A percentile compares a stretch with the other conserved stretches of the same genome.
phyloP scores from a whole-genome alignment of 2,888 invertebrate species.

The Ligdia adustata region DNA sequence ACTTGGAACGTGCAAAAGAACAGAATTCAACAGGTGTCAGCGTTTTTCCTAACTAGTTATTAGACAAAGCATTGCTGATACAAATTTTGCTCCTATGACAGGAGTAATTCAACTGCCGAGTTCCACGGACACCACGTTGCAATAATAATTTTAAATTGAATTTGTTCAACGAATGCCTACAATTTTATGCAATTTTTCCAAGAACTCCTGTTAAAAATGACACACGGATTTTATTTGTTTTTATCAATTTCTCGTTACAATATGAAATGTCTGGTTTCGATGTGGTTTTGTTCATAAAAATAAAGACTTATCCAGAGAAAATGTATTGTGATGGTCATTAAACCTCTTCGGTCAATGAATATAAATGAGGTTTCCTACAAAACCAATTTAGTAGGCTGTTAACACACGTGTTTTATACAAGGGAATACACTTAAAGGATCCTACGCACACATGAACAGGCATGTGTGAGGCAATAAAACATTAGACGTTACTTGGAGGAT shows the following conservation, averaged over 20 bases:
- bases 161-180: neutral
- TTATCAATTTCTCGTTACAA: neutral
- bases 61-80: conserved; percentile 18
- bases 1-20: conserved; percentile 10
- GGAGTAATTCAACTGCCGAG: conserved; percentile 3
- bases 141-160: conserved; percentile 7
- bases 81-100: conserved; percentile 5
- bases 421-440: conserved; percentile 63
- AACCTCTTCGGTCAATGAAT: conserved; percentile 23
- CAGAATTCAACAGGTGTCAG: conserved; percentile 20
- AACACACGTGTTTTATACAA: conserved; percentile 62
- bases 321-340: conserved; percentile 12
- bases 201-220: neutral
- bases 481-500: conserved; percentile 64
- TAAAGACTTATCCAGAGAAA: conserved; percentile 8
- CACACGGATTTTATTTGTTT: neutral
- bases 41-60: conserved; percentile 9
- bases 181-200: neutral
- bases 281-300: conserved; percentile 3
- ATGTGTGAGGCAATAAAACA: conserved; percentile 45
- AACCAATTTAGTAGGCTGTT: conserved; percentile 22
- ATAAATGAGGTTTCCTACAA: conserved; percentile 22
- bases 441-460: conserved; percentile 23
- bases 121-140: neutral
- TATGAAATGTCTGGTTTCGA: neutral